phyloP scores from a whole-genome alignment of 2,797 vertebrate species.

The Sardinella longiceps region DNA sequence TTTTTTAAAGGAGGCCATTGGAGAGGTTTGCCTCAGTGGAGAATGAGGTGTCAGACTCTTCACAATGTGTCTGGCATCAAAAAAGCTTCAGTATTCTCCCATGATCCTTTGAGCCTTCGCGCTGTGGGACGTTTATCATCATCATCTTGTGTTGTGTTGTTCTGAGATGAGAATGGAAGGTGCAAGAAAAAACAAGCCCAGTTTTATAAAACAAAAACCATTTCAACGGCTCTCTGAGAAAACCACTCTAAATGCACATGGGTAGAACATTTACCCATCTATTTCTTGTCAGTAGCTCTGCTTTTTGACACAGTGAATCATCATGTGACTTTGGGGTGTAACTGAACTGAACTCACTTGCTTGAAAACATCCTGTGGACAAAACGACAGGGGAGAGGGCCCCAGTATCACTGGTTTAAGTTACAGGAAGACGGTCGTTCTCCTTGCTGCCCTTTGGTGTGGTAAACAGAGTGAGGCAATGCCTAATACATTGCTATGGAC shows the following conservation, averaged over 20 bases:
- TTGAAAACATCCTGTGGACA: slow-evolving; percentile 5
- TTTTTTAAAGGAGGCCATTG: not conserved
- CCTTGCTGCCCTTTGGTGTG: not conserved
- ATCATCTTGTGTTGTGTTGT: not conserved
- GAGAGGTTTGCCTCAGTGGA: not conserved
- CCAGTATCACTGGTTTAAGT: not conserved
- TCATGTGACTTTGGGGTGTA: not conserved
- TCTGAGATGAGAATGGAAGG: not conserved
- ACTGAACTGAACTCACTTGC: not conserved
- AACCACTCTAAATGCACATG: not conserved
- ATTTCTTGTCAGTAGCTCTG: slow-evolving; percentile 8
- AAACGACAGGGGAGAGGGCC: not conserved
- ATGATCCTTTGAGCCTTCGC: slow-evolving; percentile 10
- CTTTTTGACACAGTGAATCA: not conserved
- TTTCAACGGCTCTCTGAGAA: not conserved
- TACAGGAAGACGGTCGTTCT: not conserved
- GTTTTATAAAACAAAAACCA: not conserved
- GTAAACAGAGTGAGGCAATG: not conserved
- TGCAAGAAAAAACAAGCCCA: not conserved
- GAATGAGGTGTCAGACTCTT: not conserved
- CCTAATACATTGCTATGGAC: not conserved
- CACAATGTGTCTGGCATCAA: not conserved
- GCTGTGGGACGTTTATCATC: not conserved
- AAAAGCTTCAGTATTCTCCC: not conserved
- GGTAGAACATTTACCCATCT: not conserved